Evolutionary conservation across 2,888 invertebrate species (phyloP).

Genomic region (Oscheius myriophilus): DNA sequence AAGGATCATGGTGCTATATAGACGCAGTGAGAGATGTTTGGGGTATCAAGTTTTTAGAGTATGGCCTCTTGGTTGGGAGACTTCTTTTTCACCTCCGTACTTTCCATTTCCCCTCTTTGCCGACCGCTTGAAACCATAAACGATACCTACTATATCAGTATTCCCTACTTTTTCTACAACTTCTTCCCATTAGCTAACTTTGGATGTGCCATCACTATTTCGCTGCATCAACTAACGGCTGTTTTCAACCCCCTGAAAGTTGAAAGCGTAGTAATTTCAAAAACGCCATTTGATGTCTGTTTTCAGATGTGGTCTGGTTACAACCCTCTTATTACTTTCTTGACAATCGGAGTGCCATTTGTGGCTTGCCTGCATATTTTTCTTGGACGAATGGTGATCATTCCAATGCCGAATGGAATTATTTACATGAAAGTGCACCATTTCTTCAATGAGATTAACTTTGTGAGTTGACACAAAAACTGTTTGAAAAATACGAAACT

Average conservation of each 20-base stretch:
- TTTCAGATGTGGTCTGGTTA: slow-evolving; percentile 8
- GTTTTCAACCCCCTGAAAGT: slow-evolving; percentile 7
- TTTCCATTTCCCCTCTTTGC: slow-evolving; percentile 3
- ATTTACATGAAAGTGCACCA: slow-evolving; percentile 22
- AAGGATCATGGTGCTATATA: too few relatives aligned
- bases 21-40: neutral
- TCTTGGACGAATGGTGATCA: slow-evolving; percentile 5
- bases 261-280: too few relatives aligned
- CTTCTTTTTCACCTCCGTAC: slow-evolving; percentile 9
- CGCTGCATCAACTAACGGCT: slow-evolving; percentile 13
- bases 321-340: neutral
- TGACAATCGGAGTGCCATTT: neutral
- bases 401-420: slow-evolving; percentile 14
- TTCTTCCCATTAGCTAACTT: slow-evolving; percentile 14
- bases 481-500: too few relatives aligned
- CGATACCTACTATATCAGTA: slow-evolving; percentile 10
- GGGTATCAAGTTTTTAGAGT: neutral
- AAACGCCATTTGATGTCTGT: too few relatives aligned
- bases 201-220: slow-evolving; percentile 6
- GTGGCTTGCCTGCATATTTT: neutral
- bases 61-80: slow-evolving; percentile 16
- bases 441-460: slow-evolving; percentile 15
- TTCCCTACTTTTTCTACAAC: slow-evolving; percentile 19
- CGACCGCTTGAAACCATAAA: neutral
- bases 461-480: neutral